phyloP scores from a whole-genome alignment of 2,888 invertebrate genomes.

The Hartigia nigra region DNA sequence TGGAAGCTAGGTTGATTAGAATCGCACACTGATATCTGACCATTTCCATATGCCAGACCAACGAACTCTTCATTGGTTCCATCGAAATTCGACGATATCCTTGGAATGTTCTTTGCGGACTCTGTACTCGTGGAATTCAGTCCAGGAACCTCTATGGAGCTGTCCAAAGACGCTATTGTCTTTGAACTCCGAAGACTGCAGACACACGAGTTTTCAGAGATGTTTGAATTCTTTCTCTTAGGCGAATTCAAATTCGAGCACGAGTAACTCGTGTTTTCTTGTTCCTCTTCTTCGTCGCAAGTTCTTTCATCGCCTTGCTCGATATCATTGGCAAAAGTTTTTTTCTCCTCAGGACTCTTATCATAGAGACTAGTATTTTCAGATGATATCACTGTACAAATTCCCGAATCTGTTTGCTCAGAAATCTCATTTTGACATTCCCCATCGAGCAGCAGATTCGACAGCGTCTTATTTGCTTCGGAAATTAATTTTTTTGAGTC shows the following conservation, averaged over 20 bases:
- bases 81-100: constrained; percentile 58
- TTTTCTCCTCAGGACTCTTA: constrained; percentile 63
- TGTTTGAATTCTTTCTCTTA: constrained; percentile 43
- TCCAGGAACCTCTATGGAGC: constrained; percentile 37
- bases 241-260: constrained; percentile 60
- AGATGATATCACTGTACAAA: constrained; percentile 71
- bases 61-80: constrained; percentile 62
- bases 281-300: constrained; percentile 42
- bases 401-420: constrained; percentile 76
- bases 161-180: constrained; percentile 37
- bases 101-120: constrained; percentile 43
- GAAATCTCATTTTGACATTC: constrained; percentile 72
- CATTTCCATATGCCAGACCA: constrained; percentile 60
- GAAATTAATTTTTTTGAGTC: constrained; percentile 62
- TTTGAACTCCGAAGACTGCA: constrained; percentile 48
- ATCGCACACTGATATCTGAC: constrained; percentile 59
- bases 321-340: constrained; percentile 55
- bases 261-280: constrained; percentile 60
- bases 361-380: constrained; percentile 76
- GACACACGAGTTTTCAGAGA: constrained; percentile 55
- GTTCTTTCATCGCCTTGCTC: constrained; percentile 22
- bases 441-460: constrained; percentile 67
- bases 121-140: constrained; percentile 34
- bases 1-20: constrained; percentile 58
- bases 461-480: constrained; percentile 61